phyloP scores from a whole-genome alignment of 2,113 vertebrate genomes.

The Erythrolamprus reginae region DNA sequence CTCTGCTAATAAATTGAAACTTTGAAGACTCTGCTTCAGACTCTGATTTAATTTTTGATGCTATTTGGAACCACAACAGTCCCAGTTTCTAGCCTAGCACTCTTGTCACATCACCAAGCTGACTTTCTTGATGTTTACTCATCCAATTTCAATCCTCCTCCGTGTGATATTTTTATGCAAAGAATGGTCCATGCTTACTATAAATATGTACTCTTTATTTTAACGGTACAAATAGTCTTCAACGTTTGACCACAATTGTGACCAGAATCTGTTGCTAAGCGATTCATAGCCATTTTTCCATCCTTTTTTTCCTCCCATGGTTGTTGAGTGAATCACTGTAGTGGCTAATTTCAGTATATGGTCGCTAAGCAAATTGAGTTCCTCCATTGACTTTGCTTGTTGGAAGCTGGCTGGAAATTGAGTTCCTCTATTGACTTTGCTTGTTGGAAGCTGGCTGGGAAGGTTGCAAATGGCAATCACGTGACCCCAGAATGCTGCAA shows the following conservation, averaged over 20 bases:
- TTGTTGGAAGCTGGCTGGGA: not conserved
- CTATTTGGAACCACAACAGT: no score
- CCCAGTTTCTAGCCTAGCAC: not conserved
- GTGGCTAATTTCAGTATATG: not conserved
- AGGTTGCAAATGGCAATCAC: not conserved
- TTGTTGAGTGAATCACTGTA: not conserved
- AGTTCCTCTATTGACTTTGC: not conserved
- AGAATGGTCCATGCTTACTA: not conserved
- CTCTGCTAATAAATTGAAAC: no score
- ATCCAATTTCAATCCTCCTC: not conserved
- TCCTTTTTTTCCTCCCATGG: not conserved
- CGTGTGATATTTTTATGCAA: not conserved
- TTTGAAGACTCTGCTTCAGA: no score
- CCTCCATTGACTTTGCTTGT: not conserved
- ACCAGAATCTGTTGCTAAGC: not conserved
- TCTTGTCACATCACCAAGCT: not conserved
- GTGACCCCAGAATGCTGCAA: not conserved
- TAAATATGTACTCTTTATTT: not conserved
- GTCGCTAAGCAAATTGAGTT: not conserved
- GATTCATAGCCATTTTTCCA: not conserved
- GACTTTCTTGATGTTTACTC: not conserved
- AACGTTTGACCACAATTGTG: not conserved
- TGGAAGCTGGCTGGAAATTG: not conserved
- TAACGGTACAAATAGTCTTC: not conserved
- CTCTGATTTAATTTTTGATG: no score